These are phyloP conservation scores for Agelaius phoeniceus DNA, from an alignment of 2,113 vertebrate species.

Conservation along the genomic window DNA sequence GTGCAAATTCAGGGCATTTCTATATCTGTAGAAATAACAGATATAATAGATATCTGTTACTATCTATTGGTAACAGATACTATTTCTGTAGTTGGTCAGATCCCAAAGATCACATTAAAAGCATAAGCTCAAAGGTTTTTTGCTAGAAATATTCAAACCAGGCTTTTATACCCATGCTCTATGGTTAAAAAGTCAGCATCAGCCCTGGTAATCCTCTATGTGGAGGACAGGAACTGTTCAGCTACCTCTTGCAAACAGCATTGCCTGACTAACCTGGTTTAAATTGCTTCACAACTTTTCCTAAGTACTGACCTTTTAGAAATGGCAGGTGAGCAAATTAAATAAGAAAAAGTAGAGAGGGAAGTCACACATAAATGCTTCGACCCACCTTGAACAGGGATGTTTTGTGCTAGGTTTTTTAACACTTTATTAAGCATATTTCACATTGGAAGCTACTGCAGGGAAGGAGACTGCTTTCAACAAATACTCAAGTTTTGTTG, in stretches of 20 bases:
- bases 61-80: background rate
- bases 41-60: too few species aligned
- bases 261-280: background rate
- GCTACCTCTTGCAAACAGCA: background rate
- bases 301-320: background rate
- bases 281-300: background rate
- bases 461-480: conserved; percentile 2
- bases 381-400: background rate
- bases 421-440: background rate
- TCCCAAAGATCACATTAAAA: background rate
- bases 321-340: background rate
- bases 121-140: background rate
- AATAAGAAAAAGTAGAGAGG: conserved; percentile 7
- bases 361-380: background rate
- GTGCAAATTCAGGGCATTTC: background rate
- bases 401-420: background rate
- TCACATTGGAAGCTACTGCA: background rate
- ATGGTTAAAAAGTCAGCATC: background rate
- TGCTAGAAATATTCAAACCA: background rate
- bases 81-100: background rate
- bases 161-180: background rate
- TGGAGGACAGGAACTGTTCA: background rate
- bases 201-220: background rate
- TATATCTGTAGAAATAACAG: background rate
- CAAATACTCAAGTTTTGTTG: background rate